Evolutionary conservation across 2,888 invertebrate genomes (phyloP), one percentile per base, ranked within the genome.

Genomic region (Cosmopolites sordidus): DNA sequence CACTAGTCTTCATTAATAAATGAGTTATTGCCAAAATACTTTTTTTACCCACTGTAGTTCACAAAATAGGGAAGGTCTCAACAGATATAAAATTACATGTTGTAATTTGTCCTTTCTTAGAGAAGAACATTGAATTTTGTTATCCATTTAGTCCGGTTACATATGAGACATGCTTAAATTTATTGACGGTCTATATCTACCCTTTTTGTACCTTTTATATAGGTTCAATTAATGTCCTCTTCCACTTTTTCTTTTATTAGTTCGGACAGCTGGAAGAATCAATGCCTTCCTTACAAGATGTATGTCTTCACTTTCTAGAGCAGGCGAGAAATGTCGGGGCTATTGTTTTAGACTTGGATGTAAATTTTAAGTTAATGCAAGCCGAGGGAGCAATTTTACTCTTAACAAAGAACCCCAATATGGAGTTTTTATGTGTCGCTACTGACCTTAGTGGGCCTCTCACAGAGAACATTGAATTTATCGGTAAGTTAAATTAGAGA

Each of bases 381-480:
- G 54, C 54, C 5, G 44, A 54, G n/a, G 54, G 48, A 8, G 54
- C 54, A 2, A 54, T 54, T 27, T 29, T 54, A 9, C 16, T 54
- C 1, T 41, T 54, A 22, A 54, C 29, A 6, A 48, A 48, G 29
- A 54, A 54, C 15, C 54, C 54, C 9, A 17, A 38, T 2, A 48
- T 54, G 48, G 48, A 48, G 4, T 54, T 54, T 17, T 18, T 54
- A n/a, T 48, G 48, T 16, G 54, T 48, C 2, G 54, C 54, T 16
- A 54, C 54, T 12, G 54, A 54, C 17, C 43, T 43, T 17, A 48
- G 54, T 22, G 54, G 54, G 14, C 54, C 54, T 15, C 44, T 54
- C n/a, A 44, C 54, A 8, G 41, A 48, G 39, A 27, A 48, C 44
- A 54, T 54, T 14, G 48, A 48, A 17, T 54, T 54, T 54, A 54